Conservation (phyloP, 2,888 invertebrate species). For the Chrysolina oricalcia region DNA sequence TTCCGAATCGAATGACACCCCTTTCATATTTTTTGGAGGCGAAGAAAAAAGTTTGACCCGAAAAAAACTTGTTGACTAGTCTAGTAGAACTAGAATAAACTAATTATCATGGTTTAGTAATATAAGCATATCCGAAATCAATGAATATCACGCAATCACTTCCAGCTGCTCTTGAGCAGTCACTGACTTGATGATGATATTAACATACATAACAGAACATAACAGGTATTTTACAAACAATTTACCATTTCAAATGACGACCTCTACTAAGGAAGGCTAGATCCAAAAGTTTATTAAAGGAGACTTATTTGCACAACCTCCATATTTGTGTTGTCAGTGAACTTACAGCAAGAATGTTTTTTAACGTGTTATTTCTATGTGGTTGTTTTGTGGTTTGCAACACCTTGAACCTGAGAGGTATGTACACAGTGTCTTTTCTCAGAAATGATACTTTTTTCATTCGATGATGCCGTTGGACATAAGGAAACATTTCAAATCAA, state of each 20-base stretch:
- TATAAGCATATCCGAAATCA: no score
- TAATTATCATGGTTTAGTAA: no score
- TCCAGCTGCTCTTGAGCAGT: not conserved
- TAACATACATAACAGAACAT: not conserved
- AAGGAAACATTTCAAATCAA: no score
- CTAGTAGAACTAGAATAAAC: no score
- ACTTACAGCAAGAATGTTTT: conserved; percentile 27
- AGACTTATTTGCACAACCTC: not conserved
- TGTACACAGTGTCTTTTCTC: not conserved
- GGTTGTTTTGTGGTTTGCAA: conserved; percentile 25
- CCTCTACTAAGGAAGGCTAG: conserved; percentile 38
- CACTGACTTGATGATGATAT: not conserved
- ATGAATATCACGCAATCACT: no score
- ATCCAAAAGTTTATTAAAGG: conserved; percentile 18
- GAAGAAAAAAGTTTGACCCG: no score
- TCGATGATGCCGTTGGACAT: no score
- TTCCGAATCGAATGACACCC: no score
- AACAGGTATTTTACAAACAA: not conserved
- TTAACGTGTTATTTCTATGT: conserved; percentile 26
- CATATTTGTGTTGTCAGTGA: conserved; percentile 2
- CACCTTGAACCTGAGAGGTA: conserved; percentile 32
- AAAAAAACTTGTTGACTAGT: no score
- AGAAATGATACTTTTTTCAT: no score
- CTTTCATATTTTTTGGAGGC: no score
- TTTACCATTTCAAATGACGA: conserved; percentile 5